These are phyloP conservation scores for Corapipo altera DNA, from an alignment of 2,113 vertebrate genomes.

Conservation along the genomic window DNA sequence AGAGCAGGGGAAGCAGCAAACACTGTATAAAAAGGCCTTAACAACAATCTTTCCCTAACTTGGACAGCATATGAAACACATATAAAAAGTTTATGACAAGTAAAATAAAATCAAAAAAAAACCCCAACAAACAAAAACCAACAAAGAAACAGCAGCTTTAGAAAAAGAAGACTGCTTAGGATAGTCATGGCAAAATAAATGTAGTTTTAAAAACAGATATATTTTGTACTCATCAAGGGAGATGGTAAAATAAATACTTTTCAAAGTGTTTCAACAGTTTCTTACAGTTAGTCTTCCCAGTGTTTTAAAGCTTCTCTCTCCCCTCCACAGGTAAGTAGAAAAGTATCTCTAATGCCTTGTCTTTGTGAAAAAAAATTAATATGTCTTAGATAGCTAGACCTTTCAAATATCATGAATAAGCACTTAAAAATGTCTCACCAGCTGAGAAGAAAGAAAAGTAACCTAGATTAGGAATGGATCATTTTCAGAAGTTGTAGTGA, in stretches of 20 bases:
- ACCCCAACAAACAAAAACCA: neutral
- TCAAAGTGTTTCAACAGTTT: neutral
- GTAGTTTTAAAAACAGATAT: neutral
- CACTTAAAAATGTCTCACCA: conserved; percentile 8
- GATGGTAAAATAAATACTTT: neutral
- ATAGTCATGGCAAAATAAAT: neutral
- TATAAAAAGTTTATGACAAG: neutral
- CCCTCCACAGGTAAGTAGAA: neutral
- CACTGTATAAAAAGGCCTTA: neutral
- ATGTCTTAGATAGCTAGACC: neutral
- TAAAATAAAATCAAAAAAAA: neutral
- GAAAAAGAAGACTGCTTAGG: neutral
- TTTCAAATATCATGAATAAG: conserved; percentile 55
- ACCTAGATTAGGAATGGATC: conserved; percentile 7
- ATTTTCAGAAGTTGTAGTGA: conserved; percentile 9
- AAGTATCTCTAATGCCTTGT: neutral
- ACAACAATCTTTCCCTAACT: neutral
- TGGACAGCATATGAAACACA: neutral
- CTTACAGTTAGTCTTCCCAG: neutral
- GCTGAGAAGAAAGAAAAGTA: conserved; percentile 34
- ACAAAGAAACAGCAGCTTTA: neutral
- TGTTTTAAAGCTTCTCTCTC: neutral
- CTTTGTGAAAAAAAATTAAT: conserved; percentile 2
- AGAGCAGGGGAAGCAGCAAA: neutral
- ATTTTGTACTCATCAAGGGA: neutral